These are phyloP conservation scores for Petrosia ficiformis DNA, from an alignment of 37 sponge, comb jelly and placozoan species.

Conservation along the genomic window DNA sequence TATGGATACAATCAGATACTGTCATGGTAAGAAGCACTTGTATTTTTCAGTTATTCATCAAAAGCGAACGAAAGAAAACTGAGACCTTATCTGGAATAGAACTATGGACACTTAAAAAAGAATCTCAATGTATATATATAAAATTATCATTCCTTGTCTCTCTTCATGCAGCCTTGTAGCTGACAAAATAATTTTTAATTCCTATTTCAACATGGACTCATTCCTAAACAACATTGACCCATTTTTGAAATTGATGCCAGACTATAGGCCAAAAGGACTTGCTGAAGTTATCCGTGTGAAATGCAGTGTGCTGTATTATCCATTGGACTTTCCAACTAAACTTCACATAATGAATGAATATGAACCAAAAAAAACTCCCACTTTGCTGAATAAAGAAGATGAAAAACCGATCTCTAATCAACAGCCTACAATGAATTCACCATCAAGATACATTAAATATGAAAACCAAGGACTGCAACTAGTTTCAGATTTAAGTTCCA, in stretches of 20 bases:
- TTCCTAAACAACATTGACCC: constrained; percentile 68
- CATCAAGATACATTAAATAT: too few species aligned
- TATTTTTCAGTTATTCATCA: not conserved
- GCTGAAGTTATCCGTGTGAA: constrained; percentile 59
- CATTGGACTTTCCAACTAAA: constrained; percentile 43
- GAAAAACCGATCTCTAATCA: too few species aligned
- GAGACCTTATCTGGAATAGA: too few species aligned
- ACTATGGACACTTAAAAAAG: too few species aligned
- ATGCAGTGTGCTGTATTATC: constrained; percentile 76
- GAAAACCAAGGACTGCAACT: too few species aligned
- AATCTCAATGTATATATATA: not conserved
- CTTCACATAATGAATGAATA: not conserved
- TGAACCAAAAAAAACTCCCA: too few species aligned
- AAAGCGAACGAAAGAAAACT: too few species aligned
- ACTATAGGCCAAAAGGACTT: constrained; percentile 58
- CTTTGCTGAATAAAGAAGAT: too few species aligned
- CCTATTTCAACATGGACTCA: constrained; percentile 86
- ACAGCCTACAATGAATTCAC: too few species aligned
- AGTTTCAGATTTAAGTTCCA: too few species aligned
- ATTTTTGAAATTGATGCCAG: constrained; percentile 76
- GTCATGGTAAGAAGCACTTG: constrained; percentile 59
- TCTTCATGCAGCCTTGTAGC: constrained; percentile 77
- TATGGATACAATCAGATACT: constrained; percentile 92
- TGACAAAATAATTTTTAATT: constrained; percentile 86
- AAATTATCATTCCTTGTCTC: too few species aligned